Conservation (phyloP, 2,113 vertebrate genomes). For the Tachysurus fulvidraco region DNA sequence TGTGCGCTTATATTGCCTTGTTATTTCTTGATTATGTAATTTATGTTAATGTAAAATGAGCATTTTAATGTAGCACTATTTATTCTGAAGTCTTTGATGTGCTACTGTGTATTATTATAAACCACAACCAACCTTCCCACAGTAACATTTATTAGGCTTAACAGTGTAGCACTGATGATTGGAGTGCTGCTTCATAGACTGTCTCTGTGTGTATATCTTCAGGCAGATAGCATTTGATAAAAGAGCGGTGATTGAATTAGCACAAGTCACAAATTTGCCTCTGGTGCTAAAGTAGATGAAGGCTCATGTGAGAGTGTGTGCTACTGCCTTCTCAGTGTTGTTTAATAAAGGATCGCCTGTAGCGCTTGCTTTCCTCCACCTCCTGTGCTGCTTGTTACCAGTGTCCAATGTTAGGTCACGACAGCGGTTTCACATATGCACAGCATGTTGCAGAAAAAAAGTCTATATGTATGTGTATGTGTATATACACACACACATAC, state of each 20-base stretch:
- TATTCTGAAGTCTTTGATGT: not conserved
- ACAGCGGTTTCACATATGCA: not conserved
- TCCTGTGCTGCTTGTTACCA: not conserved
- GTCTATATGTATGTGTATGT: not conserved
- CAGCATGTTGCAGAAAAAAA: not conserved
- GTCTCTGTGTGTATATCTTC: conserved; percentile 12
- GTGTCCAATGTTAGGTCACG: conserved; percentile 33
- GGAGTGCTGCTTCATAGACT: conserved; percentile 2
- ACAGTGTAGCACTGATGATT: conserved; percentile 22
- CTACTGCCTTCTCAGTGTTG: not conserved
- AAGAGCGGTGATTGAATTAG: conserved; percentile 45
- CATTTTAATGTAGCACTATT: not conserved
- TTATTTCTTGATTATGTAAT: not conserved
- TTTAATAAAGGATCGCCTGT: conserved; percentile 32
- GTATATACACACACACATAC: not conserved
- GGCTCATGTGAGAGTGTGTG: conserved; percentile 13
- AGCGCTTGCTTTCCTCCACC: not conserved
- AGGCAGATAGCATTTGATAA: conserved; percentile 35
- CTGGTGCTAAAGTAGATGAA: conserved; percentile 19
- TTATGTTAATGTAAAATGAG: not conserved
- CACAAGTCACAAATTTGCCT: conserved; percentile 41
- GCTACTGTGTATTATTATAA: not conserved
- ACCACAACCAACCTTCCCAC: no score
- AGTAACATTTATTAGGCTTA: not conserved
- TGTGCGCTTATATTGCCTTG: not conserved